Percentiles rank a stretch among this genome's conserved stretches.
Evolutionary conservation across 2,888 invertebrate species (phyloP).

Genomic region (Melanchra persicariae): DNA sequence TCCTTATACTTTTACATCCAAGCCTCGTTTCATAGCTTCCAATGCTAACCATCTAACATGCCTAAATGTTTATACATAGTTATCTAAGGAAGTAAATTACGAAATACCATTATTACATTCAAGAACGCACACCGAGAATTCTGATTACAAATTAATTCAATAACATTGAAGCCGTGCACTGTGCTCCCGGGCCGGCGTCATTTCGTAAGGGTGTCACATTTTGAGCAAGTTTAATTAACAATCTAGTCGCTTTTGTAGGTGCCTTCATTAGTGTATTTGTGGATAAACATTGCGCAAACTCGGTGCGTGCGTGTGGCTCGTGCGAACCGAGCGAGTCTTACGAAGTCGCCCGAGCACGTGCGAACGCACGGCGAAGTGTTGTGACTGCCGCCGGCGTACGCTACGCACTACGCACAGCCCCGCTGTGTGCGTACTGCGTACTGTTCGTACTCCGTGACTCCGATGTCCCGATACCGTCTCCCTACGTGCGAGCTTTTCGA

Average conservation of each 20-base stretch:
- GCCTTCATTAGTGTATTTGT: slow-evolving; percentile 91
- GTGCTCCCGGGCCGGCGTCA: slow-evolving; percentile 86
- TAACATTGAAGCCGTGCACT: slow-evolving; percentile 89
- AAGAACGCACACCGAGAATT: slow-evolving; percentile 87
- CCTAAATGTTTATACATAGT: slow-evolving; percentile 68
- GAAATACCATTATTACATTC: slow-evolving; percentile 83
- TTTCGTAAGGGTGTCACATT: slow-evolving; percentile 91
- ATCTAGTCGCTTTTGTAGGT: slow-evolving; percentile 90
- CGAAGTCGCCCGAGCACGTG: slow-evolving; percentile 73
- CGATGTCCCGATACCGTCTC: slow-evolving; percentile 81
- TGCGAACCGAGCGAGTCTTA: slow-evolving; percentile 61
- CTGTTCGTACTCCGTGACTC: slow-evolving; percentile 72
- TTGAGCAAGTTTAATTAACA: slow-evolving; percentile 91
- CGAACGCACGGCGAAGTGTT: slow-evolving; percentile 69
- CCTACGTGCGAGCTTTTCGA: slow-evolving; percentile 86
- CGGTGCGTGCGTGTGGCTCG: slow-evolving; percentile 79
- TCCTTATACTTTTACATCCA: slow-evolving; percentile 15
- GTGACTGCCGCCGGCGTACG: slow-evolving; percentile 66
- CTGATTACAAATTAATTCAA: slow-evolving; percentile 90
- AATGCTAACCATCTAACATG: slow-evolving; percentile 62
- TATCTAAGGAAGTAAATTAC: slow-evolving; percentile 75
- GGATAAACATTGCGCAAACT: slow-evolving; percentile 89
- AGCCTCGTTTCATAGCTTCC: slow-evolving; percentile 2
- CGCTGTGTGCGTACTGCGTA: slow-evolving; percentile 58
- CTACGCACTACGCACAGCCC: slow-evolving; percentile 59